phyloP scores from a whole-genome alignment of 2,888 invertebrate genomes.

The Julus scandinavius region DNA sequence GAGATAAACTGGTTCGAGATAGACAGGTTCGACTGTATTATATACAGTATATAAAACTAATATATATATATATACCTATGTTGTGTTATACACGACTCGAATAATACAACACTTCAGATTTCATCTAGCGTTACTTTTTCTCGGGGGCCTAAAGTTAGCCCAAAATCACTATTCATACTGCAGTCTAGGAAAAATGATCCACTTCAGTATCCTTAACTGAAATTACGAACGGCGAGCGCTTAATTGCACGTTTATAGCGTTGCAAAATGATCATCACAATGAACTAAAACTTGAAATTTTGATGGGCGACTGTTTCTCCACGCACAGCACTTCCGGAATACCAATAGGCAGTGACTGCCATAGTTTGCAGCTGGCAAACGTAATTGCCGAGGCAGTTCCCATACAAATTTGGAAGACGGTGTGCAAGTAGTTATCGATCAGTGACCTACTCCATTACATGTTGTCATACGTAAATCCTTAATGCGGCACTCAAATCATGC shows the following conservation, averaged over 20 bases:
- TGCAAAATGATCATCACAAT: not conserved
- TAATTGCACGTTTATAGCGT: not conserved
- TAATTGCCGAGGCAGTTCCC: constrained; percentile 10
- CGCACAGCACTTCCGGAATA: not conserved
- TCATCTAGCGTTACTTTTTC: too few relatives aligned
- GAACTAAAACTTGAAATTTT: constrained; percentile 2
- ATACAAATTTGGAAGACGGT: not conserved
- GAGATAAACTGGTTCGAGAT: too few relatives aligned
- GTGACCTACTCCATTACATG: constrained; percentile 18
- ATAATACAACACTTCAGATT: too few relatives aligned
- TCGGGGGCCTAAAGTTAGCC: too few relatives aligned
- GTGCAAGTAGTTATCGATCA: not conserved
- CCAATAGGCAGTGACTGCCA: not conserved
- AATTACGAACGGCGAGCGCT: not conserved
- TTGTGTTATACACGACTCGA: too few relatives aligned
- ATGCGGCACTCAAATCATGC: constrained; percentile 18
- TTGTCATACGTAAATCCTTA: constrained; percentile 11
- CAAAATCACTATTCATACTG: too few relatives aligned
- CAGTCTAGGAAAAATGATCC: not conserved
- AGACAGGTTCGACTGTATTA: too few relatives aligned
- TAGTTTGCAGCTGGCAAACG: not conserved
- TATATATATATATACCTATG: too few relatives aligned
- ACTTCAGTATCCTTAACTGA: constrained; percentile 2
- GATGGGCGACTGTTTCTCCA: not conserved
- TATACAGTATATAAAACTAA: too few relatives aligned